A percentile compares a stretch with the other conserved stretches of the same genome.
phyloP scores from a whole-genome alignment of 2,888 invertebrate genomes.

The Ametastegia equiseti region DNA sequence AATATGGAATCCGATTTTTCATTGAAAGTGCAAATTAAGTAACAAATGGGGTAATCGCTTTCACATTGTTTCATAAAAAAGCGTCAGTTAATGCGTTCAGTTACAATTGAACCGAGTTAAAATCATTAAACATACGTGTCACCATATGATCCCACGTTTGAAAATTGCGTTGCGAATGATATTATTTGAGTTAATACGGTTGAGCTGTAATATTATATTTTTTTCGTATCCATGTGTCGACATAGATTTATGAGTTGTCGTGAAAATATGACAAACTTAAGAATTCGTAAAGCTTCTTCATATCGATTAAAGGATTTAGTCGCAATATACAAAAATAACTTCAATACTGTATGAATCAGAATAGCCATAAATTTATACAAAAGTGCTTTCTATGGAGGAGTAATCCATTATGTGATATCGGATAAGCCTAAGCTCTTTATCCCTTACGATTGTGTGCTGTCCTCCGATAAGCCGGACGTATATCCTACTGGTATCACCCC shows the following conservation, averaged over 20 bases:
- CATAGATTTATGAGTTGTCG: no score
- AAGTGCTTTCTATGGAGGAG: slow-evolving; percentile 47
- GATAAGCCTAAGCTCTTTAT: slow-evolving; percentile 55
- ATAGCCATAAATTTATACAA: slow-evolving; percentile 42
- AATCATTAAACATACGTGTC: not conserved
- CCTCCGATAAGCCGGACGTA: slow-evolving; percentile 48
- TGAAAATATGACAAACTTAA: not conserved
- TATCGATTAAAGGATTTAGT: not conserved
- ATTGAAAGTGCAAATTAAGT: not conserved
- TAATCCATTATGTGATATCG: slow-evolving; percentile 54
- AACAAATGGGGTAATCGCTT: not conserved
- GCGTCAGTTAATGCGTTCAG: not conserved
- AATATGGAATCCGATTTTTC: not conserved
- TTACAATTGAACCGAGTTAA: not conserved
- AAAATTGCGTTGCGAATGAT: not conserved
- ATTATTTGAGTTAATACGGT: no score
- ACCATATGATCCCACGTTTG: not conserved
- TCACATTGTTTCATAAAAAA: not conserved
- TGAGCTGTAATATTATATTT: no score
- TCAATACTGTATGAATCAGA: slow-evolving; percentile 43
- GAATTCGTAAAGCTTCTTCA: not conserved
- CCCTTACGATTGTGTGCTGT: slow-evolving; percentile 50
- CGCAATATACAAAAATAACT: slow-evolving; percentile 29
- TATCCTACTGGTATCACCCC: slow-evolving; percentile 46
- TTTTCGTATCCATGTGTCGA: no score